Evolutionary conservation across 2,888 invertebrate genomes (phyloP).

Genomic region (Selenia dentaria): DNA sequence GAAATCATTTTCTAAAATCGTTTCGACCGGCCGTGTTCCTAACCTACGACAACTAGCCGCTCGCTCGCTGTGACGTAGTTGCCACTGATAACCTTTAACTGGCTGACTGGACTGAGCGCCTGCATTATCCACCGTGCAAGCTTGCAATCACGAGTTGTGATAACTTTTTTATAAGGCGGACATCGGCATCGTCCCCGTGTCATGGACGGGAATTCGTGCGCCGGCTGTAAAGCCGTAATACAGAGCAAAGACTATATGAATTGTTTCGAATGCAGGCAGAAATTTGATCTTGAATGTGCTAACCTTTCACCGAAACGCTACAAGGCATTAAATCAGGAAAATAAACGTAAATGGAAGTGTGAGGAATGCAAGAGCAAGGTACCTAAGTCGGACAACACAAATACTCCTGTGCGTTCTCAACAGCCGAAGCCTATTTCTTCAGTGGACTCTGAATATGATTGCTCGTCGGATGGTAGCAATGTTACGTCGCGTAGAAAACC

Average conservation of each 20-base stretch:
- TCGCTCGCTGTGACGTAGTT: no score
- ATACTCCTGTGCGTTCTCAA: conserved; percentile 2
- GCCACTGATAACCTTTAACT: no score
- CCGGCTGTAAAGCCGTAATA: neutral
- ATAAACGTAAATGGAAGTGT: conserved; percentile 4
- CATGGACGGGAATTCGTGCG: no score
- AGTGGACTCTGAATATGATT: neutral
- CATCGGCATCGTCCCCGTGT: no score
- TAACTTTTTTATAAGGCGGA: no score
- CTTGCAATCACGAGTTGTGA: no score
- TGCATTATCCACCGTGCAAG: no score
- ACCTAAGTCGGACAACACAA: conserved; percentile 1
- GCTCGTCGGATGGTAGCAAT: neutral
- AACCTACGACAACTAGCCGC: no score
- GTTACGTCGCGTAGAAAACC: neutral
- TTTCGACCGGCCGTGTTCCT: no score
- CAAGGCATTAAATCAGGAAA: conserved; percentile 1
- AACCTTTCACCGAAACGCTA: conserved; percentile 6
- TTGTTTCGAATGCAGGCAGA: neutral
- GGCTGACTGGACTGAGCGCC: no score
- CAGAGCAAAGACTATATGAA: neutral
- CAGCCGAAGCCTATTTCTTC: neutral
- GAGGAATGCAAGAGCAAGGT: neutral
- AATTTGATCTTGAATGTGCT: conserved; percentile 6
- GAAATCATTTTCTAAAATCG: no score